These are phyloP conservation scores for Zeuzera pyrina DNA, from an alignment of 2,888 invertebrate species.

Conservation along the genomic window DNA sequence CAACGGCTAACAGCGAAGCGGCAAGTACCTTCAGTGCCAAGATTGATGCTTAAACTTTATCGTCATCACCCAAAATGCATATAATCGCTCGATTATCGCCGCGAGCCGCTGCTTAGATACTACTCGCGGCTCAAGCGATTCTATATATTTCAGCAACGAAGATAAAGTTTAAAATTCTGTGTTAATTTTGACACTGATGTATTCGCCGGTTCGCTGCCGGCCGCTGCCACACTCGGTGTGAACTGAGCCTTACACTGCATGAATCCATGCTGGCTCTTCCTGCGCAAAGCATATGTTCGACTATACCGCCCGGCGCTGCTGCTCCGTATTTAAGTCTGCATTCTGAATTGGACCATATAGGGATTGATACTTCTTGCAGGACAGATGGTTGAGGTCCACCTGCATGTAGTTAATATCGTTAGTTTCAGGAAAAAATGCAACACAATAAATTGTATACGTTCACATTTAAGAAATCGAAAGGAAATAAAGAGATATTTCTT, in stretches of 20 bases:
- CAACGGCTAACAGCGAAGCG: no score
- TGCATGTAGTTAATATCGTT: slow-evolving; percentile 27
- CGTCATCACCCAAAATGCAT: no score
- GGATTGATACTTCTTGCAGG: slow-evolving; percentile 87
- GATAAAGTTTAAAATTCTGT: no score
- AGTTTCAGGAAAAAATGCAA: background rate
- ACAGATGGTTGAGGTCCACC: slow-evolving; percentile 87
- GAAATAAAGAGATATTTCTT: slow-evolving; percentile 28
- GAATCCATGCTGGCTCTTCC: slow-evolving; percentile 89
- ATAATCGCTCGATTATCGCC: no score
- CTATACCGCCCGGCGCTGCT: slow-evolving; percentile 92
- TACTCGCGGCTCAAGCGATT: no score
- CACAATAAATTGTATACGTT: background rate
- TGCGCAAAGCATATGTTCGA: slow-evolving; percentile 90
- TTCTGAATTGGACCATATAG: slow-evolving; percentile 85
- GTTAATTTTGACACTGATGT: no score
- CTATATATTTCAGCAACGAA: no score
- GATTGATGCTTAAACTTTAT: no score
- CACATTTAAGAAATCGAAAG: background rate
- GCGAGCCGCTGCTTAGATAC: no score
- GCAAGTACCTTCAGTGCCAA: no score
- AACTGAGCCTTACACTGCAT: slow-evolving; percentile 88
- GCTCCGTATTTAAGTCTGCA: slow-evolving; percentile 86
- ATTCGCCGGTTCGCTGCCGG: no score
- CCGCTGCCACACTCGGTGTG: no score